Percentiles rank a stretch among this genome's conserved stretches.
phyloP scores from a whole-genome alignment of 1,140 invertebrate species.

The Trachelipus rathkii region DNA sequence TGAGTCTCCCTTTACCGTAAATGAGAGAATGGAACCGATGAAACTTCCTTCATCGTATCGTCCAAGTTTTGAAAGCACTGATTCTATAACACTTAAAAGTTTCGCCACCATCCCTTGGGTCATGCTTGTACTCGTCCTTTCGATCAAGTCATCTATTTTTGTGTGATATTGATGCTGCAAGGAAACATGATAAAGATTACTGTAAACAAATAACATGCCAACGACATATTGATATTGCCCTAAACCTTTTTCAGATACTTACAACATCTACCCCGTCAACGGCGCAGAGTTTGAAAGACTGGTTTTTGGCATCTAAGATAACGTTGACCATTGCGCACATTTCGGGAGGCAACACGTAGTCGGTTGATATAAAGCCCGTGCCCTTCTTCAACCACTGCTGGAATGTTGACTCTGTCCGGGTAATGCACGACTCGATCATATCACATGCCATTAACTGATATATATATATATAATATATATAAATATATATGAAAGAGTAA shows the following conservation, averaged over 20 bases:
- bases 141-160: conserved; percentile 93
- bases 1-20: conserved; percentile 63
- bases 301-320: conserved; percentile 86
- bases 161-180: conserved; percentile 91
- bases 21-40: conserved; percentile 93
- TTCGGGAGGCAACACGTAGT: conserved; percentile 95
- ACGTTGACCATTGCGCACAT: conserved; percentile 99
- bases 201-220: too few relatives aligned
- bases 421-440: conserved; percentile 97
- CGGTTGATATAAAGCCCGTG: conserved; percentile 89
- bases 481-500: too few relatives aligned
- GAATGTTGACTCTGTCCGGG: conserved; percentile 55
- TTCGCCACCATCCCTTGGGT: conserved; percentile 86
- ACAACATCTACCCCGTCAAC: conserved; percentile 95
- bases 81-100: conserved; percentile 88
- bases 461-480: too few relatives aligned
- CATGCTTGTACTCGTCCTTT: conserved; percentile 86
- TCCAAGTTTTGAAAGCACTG: conserved; percentile 86
- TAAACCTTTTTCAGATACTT: conserved; percentile 53
- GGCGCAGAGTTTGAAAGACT: conserved; percentile 93
- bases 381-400: conserved; percentile 94
- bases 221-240: too few relatives aligned
- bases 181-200: conserved; percentile 27
- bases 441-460: conserved; percentile 86
- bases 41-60: conserved; percentile 97